Evolutionary conservation across 2,888 invertebrate species (phyloP), one percentile per base, ranked within the genome.

Genomic region (Gymnoscelis rufifasciata): DNA sequence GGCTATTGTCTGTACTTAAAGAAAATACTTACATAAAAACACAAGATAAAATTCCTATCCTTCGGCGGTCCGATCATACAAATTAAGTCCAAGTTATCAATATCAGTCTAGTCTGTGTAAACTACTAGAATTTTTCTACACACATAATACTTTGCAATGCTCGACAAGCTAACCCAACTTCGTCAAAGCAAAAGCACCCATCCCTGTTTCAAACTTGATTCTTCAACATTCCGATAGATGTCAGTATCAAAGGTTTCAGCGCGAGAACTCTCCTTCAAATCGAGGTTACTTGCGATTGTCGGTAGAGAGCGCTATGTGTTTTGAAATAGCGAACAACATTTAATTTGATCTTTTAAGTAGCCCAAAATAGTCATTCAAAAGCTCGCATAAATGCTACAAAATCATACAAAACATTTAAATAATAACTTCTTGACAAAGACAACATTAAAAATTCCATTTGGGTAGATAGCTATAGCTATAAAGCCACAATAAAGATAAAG

Each of bases 141-240:
- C 10, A n/a, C 31, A 31, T n/a, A 2, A 14, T 15, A 31, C 15
- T n/a, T n/a, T n/a, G n/a, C n/a, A n/a, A 15, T 8, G n/a, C n/a
- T 31, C 14, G 3, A 26, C 1, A 26, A 26, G 8, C 26, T n/a
- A 3, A 7, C 19, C 19, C 14, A 10, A 2, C 35, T 7, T 7
- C 6, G n/a, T 10, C 33, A 7, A 30, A 33, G 13, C 30, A 1
- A 13, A 37, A 24, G 8, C 30, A 33, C 26, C 14, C 26, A 36
- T 23, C 26, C 35, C 51, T 43, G 54, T 51, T 53, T 41, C 38
- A 57, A 58, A 71, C 61, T 62, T 75, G 68, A 68, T 82, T 73
- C 78, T 53, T 52, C 52, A 68, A 62, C 64, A 71, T 71, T 64
- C 78, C 86, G 77, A 62, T 75, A 86, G 86, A 86, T 87, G 86